Conservation (phyloP, 2,797 vertebrate species). For the Lagodon rhomboides region DNA sequence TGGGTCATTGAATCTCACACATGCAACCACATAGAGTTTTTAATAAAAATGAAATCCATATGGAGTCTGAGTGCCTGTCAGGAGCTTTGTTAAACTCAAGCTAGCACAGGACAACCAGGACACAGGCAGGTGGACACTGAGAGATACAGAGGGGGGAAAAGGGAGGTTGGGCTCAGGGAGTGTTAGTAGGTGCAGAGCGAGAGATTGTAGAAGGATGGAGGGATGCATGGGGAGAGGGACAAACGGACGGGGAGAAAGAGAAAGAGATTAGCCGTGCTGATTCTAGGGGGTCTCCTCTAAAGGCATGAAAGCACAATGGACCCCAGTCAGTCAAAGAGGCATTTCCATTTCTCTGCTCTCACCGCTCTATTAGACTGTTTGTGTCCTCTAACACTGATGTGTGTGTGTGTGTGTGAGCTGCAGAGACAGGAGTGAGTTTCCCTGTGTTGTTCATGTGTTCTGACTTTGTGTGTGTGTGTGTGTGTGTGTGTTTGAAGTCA, state of each 20-base stretch:
- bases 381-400: slow-evolving; percentile 29
- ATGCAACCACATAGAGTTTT: neutral
- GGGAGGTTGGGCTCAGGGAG: neutral
- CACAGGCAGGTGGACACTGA: slow-evolving; percentile 16
- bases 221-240: slow-evolving; percentile 8
- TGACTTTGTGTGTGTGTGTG: slow-evolving; percentile 39
- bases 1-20: neutral
- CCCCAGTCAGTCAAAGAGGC: slow-evolving; percentile 83
- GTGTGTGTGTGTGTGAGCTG: slow-evolving; percentile 25
- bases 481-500: slow-evolving; percentile 86
- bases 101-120: neutral
- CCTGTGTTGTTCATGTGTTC: slow-evolving; percentile 1
- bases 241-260: slow-evolving; percentile 23
- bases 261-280: slow-evolving; percentile 63
- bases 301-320: slow-evolving; percentile 76
- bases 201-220: slow-evolving; percentile 16
- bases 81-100: neutral
- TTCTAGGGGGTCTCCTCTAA: slow-evolving; percentile 53
- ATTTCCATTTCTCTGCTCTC: slow-evolving; percentile 88
- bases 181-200: neutral
- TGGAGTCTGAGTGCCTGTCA: neutral
- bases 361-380: slow-evolving; percentile 68
- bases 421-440: neutral
- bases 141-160: neutral
- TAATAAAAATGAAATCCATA: neutral